These are phyloP conservation scores for Catocala sponsa DNA, from an alignment of 2,888 invertebrate species.

Conservation along the genomic window DNA sequence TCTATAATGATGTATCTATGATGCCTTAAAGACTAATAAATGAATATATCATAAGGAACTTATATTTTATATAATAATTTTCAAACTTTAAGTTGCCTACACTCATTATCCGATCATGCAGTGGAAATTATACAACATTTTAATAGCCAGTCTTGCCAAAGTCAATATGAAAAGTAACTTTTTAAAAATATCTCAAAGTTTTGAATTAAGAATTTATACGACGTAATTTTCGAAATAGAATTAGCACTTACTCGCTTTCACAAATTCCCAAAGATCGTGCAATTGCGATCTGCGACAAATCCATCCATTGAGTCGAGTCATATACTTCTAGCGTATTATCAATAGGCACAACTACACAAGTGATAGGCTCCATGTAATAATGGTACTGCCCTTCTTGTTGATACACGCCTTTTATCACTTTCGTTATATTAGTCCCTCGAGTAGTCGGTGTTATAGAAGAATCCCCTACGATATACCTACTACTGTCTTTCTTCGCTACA, in stretches of 20 bases:
- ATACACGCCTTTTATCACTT: constrained; percentile 87
- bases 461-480: constrained; percentile 59
- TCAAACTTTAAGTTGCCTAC: no score
- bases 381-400: constrained; percentile 91
- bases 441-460: constrained; percentile 62
- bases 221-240: background rate
- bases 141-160: no score
- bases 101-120: no score
- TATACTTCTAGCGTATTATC: constrained; percentile 91
- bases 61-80: no score
- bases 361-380: constrained; percentile 92
- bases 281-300: constrained; percentile 87
- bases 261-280: constrained; percentile 86
- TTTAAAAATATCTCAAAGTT: background rate
- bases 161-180: no score
- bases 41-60: no score
- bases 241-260: constrained; percentile 84
- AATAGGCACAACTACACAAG: constrained; percentile 89
- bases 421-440: constrained; percentile 69
- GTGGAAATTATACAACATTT: no score
- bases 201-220: background rate
- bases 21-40: no score
- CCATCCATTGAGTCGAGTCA: constrained; percentile 90
- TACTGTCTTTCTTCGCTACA: constrained; percentile 79
- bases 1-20: no score